Conservation (phyloP, 2,113 vertebrate genomes). For the Oncorhynchus kisutch region DNA sequence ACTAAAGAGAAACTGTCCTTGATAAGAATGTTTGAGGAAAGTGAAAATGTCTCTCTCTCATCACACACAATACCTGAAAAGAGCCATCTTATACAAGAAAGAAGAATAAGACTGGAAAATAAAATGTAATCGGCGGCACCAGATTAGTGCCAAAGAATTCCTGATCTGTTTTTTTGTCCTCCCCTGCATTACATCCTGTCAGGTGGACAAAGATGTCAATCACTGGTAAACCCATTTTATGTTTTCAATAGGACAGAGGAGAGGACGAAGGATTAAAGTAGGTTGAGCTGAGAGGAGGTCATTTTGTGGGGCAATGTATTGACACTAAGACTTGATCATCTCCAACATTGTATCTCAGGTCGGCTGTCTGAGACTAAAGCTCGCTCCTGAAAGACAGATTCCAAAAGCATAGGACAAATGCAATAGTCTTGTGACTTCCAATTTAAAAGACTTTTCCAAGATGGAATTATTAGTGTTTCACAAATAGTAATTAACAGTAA, state of each 20-base stretch:
- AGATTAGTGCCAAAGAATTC: conserved; percentile 74
- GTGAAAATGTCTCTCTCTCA: neutral
- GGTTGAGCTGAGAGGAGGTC: conserved; percentile 67
- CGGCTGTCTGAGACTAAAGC: conserved; percentile 34
- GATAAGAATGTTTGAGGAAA: neutral
- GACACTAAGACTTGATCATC: conserved; percentile 72
- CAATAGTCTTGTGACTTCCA: neutral
- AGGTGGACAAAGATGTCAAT: conserved; percentile 80
- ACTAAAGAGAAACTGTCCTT: neutral
- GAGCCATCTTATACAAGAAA: conserved; percentile 66
- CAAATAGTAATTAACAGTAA: neutral
- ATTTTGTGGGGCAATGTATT: conserved; percentile 64
- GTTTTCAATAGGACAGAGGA: conserved; percentile 74
- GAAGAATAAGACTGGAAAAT: conserved; percentile 49
- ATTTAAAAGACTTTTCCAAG: neutral
- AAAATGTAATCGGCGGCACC: conserved; percentile 68
- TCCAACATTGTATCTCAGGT: conserved; percentile 62
- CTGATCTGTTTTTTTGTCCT: conserved; percentile 66
- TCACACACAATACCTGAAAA: conserved; percentile 53
- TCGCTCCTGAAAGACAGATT: conserved; percentile 26
- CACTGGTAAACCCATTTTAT: conserved; percentile 77
- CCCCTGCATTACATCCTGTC: conserved; percentile 71
- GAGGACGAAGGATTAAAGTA: conserved; percentile 75
- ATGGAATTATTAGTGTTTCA: neutral
- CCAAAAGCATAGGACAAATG: too few relatives aligned